These are phyloP conservation scores for Antheraea assamensis DNA, from an alignment of 2,888 invertebrate species.

Conservation along the genomic window DNA sequence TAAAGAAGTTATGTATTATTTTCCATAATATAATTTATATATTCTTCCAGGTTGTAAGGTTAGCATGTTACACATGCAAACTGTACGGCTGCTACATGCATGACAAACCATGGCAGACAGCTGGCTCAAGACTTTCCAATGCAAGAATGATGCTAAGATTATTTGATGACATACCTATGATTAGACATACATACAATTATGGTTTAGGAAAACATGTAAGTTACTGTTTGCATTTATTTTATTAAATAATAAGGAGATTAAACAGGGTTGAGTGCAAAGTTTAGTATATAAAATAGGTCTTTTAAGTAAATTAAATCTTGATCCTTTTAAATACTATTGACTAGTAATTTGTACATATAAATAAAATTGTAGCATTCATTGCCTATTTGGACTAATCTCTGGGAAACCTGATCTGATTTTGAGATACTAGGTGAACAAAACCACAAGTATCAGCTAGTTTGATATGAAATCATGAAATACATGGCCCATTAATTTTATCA, in stretches of 20 bases:
- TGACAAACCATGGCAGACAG: slow-evolving; percentile 82
- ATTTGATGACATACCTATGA: slow-evolving; percentile 92
- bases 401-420: too few relatives aligned
- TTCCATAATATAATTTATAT: not conserved
- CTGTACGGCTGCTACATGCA: slow-evolving; percentile 84
- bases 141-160: slow-evolving; percentile 90
- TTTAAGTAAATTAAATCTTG: too few relatives aligned
- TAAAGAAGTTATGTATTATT: not conserved
- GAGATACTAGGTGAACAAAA: too few relatives aligned
- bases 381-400: too few relatives aligned
- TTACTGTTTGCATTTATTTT: slow-evolving; percentile 24
- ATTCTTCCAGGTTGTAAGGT: slow-evolving; percentile 85
- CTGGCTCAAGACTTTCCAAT: slow-evolving; percentile 87
- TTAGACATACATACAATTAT: slow-evolving; percentile 87
- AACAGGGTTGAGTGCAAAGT: not conserved
- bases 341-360: too few relatives aligned
- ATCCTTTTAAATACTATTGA: too few relatives aligned
- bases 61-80: slow-evolving; percentile 90
- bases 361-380: too few relatives aligned
- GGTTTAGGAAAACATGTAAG: slow-evolving; percentile 85
- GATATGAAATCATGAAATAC: not conserved
- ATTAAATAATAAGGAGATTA: not conserved
- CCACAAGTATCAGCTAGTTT: too few relatives aligned
- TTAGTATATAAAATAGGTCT: too few relatives aligned
- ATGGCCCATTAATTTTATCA: slow-evolving; percentile 6